A percentile compares a stretch with the other conserved stretches of the same genome.
phyloP scores from a whole-genome alignment of 2,113 vertebrate genomes.

The Cinclus mexicanus region DNA sequence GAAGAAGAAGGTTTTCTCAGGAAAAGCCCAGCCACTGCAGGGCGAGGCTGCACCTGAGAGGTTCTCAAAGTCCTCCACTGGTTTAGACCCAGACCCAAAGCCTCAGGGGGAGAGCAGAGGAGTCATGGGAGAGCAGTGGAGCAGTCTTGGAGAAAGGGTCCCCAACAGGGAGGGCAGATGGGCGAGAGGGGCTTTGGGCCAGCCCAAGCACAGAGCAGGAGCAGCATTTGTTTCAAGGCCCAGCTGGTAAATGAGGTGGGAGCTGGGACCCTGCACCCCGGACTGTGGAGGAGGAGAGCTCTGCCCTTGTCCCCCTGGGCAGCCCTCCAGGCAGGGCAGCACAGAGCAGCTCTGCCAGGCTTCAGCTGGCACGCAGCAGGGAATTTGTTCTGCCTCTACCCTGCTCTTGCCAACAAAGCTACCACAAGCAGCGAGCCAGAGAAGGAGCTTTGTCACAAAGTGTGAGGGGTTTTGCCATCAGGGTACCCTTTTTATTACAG shows the following conservation, averaged over 20 bases:
- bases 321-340: neutral
- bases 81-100: neutral
- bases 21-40: neutral
- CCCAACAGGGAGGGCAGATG: neutral
- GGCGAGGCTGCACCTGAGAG: neutral
- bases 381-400: neutral
- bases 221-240: neutral
- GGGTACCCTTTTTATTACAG: neutral
- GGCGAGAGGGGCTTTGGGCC: neutral
- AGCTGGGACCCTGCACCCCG: neutral
- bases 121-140: neutral
- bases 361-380: neutral
- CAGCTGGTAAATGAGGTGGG: neutral
- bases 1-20: neutral
- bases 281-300: neutral
- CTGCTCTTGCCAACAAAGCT: neutral
- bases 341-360: neutral
- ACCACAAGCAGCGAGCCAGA: neutral
- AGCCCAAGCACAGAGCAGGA: neutral
- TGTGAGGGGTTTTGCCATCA: neutral
- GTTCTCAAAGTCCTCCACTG: neutral
- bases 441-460: neutral
- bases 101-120: neutral
- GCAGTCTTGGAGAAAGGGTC: neutral
- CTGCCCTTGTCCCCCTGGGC: neutral